phyloP scores from a whole-genome alignment of 2,113 vertebrate species.

The Sitta europaea region DNA sequence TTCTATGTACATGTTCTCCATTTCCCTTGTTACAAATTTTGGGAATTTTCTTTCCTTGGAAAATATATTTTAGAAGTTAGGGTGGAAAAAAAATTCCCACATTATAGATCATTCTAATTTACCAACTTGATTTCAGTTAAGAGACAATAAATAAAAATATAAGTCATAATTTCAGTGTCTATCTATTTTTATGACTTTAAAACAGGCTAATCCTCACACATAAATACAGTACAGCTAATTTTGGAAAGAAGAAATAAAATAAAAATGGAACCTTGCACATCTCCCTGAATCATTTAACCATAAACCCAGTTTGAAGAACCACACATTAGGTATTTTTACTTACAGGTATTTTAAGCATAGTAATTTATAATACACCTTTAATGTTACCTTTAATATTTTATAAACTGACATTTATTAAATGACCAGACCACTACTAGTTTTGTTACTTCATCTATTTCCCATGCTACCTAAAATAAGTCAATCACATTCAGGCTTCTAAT shows the following conservation, averaged over 20 bases:
- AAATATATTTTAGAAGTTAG: slow-evolving; percentile 36
- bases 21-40: slow-evolving; percentile 84
- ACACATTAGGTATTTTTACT: neutral
- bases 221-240: neutral
- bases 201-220: neutral
- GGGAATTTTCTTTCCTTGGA: slow-evolving; percentile 86
- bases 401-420: neutral
- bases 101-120: neutral
- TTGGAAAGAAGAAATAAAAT: neutral
- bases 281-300: neutral
- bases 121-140: neutral
- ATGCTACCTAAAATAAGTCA: neutral
- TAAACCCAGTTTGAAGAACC: neutral
- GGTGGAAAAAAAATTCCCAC: neutral
- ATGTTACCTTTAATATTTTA: neutral
- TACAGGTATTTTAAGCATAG: fast-evolving
- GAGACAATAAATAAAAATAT: neutral
- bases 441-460: neutral
- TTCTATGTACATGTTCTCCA: slow-evolving; percentile 91
- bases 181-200: neutral
- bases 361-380: neutral
- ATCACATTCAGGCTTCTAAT: neutral
- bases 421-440: neutral
- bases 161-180: neutral
- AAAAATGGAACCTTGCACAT: neutral